Evolutionary conservation across 2,797 vertebrate species (phyloP).

Genomic region (Stomatorhinus walkeri): DNA sequence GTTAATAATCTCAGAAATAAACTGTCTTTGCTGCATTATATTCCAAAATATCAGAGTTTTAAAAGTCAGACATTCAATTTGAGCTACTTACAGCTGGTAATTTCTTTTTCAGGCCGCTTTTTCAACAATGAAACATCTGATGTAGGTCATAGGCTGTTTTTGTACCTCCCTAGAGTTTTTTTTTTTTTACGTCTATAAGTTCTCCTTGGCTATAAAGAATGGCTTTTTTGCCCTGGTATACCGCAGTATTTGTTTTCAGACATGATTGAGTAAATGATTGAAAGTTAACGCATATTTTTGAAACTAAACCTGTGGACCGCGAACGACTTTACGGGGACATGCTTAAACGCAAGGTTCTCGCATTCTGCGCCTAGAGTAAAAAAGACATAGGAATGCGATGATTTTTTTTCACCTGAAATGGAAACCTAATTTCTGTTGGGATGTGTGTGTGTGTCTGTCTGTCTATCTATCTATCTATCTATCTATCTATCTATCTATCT

Average conservation of each 20-base stretch:
- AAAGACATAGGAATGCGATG: neutral
- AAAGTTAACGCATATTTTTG: neutral
- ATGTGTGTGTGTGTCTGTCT: neutral
- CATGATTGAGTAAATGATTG: neutral
- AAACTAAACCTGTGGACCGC: neutral
- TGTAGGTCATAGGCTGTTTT: conserved; percentile 11
- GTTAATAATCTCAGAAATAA: neutral
- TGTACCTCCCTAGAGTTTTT: conserved; percentile 8
- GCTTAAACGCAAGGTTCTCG: neutral
- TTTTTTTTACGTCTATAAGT: neutral
- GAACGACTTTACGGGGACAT: neutral
- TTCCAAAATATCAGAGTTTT: neutral
- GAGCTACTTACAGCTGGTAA: neutral
- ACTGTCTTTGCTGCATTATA: neutral
- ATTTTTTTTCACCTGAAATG: neutral
- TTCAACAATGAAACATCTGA: neutral
- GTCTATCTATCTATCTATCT: no score
- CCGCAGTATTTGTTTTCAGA: neutral
- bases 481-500: no score
- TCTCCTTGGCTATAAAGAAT: conserved; percentile 5
- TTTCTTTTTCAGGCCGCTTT: neutral
- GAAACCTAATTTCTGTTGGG: neutral
- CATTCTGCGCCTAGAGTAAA: neutral
- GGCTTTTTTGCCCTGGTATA: neutral
- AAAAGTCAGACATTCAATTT: neutral